A percentile compares a stretch with the other conserved stretches of the same genome.
Conservation (phyloP, 1,140 invertebrate species). For the Sminthurinus signatus region DNA sequence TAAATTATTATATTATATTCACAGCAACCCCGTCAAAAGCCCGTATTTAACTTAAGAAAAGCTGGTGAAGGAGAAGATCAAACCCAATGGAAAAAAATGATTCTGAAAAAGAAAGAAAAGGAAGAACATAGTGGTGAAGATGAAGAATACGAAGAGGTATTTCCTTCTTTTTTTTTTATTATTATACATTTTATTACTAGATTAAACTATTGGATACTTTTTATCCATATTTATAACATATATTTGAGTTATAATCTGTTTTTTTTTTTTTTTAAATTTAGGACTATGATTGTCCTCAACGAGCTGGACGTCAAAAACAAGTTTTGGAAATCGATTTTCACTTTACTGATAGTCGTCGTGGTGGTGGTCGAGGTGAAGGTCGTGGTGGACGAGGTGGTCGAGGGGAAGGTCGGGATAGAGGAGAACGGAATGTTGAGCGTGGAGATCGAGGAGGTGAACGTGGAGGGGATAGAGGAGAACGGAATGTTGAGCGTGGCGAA, state of each 20-base stretch:
- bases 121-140: conserved; percentile 54
- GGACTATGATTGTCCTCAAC: conserved; percentile 68
- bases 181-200: background rate
- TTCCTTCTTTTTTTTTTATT: background rate
- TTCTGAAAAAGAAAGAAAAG: conserved; percentile 72
- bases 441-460: conserved; percentile 33
- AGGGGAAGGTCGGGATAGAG: conserved; percentile 45
- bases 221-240: no score
- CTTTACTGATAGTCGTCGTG: conserved; percentile 72
- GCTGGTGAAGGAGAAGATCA: conserved; percentile 86
- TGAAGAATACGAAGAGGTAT: conserved; percentile 56
- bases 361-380: conserved; percentile 56
- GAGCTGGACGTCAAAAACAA: conserved; percentile 77
- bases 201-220: conserved; percentile 10
- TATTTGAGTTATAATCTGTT: no score
- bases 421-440: conserved; percentile 35
- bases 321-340: conserved; percentile 83
- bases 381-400: conserved; percentile 53
- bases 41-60: conserved; percentile 81
- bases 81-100: conserved; percentile 88
- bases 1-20: no score
- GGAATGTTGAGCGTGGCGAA: conserved; percentile 37
- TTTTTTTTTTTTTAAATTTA: conserved; percentile 41
- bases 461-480: conserved; percentile 43
- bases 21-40: conserved; percentile 59